These are phyloP conservation scores for Fragum whitleyi DNA, from an alignment of 2,888 invertebrate species.

Conservation along the genomic window DNA sequence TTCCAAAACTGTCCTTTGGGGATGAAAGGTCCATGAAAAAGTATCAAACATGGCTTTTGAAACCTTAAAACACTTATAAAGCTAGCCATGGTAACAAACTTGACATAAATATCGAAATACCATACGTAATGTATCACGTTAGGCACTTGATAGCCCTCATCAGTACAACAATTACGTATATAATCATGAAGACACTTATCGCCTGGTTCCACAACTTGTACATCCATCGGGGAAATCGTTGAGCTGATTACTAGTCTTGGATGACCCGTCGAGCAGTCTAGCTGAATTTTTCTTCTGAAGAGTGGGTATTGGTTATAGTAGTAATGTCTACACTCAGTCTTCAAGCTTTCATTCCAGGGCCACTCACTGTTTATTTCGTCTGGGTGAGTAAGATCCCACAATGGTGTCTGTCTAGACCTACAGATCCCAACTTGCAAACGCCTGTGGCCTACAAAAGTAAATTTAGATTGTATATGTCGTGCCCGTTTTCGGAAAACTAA, in stretches of 20 bases:
- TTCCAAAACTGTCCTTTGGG: conserved; percentile 69
- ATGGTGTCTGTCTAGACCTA: not conserved
- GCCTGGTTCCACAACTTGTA: conserved; percentile 32
- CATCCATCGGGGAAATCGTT: conserved; percentile 13
- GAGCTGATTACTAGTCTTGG: not conserved
- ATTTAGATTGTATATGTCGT: too few relatives aligned
- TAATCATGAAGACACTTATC: conserved; percentile 53
- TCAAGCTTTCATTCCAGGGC: not conserved
- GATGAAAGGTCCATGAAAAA: conserved; percentile 64
- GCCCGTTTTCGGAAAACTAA: too few relatives aligned
- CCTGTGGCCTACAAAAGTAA: too few relatives aligned
- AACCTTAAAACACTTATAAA: conserved; percentile 66
- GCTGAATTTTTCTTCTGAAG: not conserved
- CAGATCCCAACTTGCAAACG: not conserved
- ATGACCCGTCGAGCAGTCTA: not conserved
- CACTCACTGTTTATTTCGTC: not conserved
- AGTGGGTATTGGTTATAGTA: not conserved
- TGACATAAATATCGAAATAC: conserved; percentile 45
- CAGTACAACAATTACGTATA: conserved; percentile 52
- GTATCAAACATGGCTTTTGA: conserved; percentile 66
- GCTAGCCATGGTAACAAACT: conserved; percentile 60
- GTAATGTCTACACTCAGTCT: not conserved
- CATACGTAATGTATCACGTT: conserved; percentile 66
- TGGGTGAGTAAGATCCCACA: not conserved
- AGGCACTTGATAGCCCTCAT: conserved; percentile 49